Conservation (phyloP, 2,797 vertebrate genomes). For the Neostethus bicornis region DNA sequence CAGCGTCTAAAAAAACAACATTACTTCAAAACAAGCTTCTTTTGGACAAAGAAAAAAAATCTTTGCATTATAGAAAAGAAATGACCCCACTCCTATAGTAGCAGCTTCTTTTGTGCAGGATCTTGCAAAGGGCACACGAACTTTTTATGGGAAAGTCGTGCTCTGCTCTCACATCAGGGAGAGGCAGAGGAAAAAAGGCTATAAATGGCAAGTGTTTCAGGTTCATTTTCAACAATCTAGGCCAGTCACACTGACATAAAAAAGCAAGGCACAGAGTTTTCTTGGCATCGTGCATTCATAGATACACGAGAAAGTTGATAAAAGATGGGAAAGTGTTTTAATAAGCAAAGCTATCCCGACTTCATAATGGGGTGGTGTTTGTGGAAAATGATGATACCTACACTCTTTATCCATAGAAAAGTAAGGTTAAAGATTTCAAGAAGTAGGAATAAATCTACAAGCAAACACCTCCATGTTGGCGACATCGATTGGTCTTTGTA, state of each 20-base stretch:
- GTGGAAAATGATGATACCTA: conserved; percentile 33
- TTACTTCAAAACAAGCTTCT: not conserved
- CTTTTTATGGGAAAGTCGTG: conserved; percentile 44
- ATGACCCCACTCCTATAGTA: not conserved
- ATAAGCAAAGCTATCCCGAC: conserved; percentile 11
- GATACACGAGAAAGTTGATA: conserved; percentile 36
- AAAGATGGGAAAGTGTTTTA: conserved; percentile 11
- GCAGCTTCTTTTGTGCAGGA: conserved; percentile 16
- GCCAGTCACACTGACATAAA: conserved; percentile 60
- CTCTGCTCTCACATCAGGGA: conserved; percentile 49
- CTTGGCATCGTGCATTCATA: conserved; percentile 23
- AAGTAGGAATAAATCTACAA: conserved; percentile 31
- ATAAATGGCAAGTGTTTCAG: conserved; percentile 70
- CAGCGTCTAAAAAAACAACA: too few relatives aligned
- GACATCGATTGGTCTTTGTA: conserved; percentile 28
- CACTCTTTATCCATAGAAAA: conserved; percentile 28
- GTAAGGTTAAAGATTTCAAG: conserved; percentile 36
- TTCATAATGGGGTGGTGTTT: not conserved
- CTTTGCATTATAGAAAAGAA: conserved; percentile 3
- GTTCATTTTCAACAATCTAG: conserved; percentile 75
- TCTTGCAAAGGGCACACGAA: conserved; percentile 26
- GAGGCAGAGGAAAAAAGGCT: conserved; percentile 58
- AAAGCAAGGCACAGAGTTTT: conserved; percentile 25
- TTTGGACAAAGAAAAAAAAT: conserved; percentile 5
- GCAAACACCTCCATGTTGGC: conserved; percentile 28